Percentiles rank a stretch among this genome's conserved stretches.
These are phyloP conservation scores for Eumerus sabulonum DNA, from an alignment of 2,888 invertebrate species.

Conservation along the genomic window DNA sequence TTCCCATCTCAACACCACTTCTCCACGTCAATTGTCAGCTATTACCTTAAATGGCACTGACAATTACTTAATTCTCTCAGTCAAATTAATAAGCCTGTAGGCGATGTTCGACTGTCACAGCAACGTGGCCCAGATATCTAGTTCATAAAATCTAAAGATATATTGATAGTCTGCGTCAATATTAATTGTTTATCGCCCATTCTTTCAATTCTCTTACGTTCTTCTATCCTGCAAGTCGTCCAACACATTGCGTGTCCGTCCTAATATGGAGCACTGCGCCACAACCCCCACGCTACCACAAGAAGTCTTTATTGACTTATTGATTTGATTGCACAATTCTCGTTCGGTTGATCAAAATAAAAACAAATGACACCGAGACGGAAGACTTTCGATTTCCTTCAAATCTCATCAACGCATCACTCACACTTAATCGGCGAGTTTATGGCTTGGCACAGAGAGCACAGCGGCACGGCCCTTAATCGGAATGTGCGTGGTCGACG, in stretches of 20 bases:
- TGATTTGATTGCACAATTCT: constrained; percentile 55
- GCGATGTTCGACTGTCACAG: constrained; percentile 25
- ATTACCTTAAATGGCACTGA: constrained; percentile 62
- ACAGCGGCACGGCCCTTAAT: constrained; percentile 16
- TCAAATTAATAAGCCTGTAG: constrained; percentile 48
- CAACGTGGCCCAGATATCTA: constrained; percentile 49
- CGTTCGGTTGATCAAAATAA: constrained; percentile 44
- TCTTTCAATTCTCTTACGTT: constrained; percentile 20
- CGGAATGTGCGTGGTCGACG: constrained; percentile 44
- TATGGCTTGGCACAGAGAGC: neutral
- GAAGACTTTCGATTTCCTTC: constrained; percentile 62
- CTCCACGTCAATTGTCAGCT: constrained; percentile 42
- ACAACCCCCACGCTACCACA: constrained; percentile 14
- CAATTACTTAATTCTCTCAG: constrained; percentile 60
- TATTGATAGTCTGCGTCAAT: constrained; percentile 50
- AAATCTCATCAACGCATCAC: constrained; percentile 29
- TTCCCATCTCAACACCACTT: constrained; percentile 19
- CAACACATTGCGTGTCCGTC: no score
- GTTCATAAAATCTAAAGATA: constrained; percentile 42
- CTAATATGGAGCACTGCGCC: constrained; percentile 5
- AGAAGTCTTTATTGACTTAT: constrained; percentile 43
- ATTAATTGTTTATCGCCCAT: constrained; percentile 56
- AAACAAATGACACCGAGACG: constrained; percentile 39
- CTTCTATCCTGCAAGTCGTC: no score
- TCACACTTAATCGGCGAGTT: constrained; percentile 22